These are phyloP conservation scores for Drosophila sturtevanti DNA, from an alignment of 1,140 invertebrate genomes.

Conservation along the genomic window DNA sequence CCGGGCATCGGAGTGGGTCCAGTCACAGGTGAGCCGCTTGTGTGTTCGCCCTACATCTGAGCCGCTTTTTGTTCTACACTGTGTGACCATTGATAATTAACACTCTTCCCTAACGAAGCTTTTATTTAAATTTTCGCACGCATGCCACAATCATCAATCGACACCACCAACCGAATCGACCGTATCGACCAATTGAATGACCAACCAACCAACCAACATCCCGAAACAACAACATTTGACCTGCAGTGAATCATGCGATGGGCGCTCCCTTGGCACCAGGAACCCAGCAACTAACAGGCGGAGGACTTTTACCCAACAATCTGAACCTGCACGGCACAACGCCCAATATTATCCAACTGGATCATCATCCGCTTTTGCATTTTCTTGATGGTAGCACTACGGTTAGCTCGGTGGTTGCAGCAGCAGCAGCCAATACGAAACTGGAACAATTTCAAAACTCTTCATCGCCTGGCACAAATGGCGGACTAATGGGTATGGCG, in stretches of 20 bases:
- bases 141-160: slow-evolving; percentile 47
- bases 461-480: slow-evolving; percentile 23
- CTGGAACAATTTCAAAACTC: slow-evolving; percentile 54
- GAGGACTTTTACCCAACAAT: slow-evolving; percentile 63
- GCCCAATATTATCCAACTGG: slow-evolving; percentile 69
- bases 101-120: slow-evolving; percentile 82
- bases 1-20: slow-evolving; percentile 36
- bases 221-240: neutral
- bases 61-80: slow-evolving; percentile 76
- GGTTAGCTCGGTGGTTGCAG: slow-evolving; percentile 73
- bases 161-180: slow-evolving; percentile 22
- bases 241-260: slow-evolving; percentile 73
- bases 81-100: slow-evolving; percentile 78
- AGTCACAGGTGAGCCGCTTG: slow-evolving; percentile 58
- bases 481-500: slow-evolving; percentile 53
- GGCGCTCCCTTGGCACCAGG: slow-evolving; percentile 62
- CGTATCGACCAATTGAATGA: slow-evolving; percentile 26
- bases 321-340: slow-evolving; percentile 71
- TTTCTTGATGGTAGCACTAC: slow-evolving; percentile 80
- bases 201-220: slow-evolving; percentile 30
- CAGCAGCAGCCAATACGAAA: slow-evolving; percentile 57
- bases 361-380: slow-evolving; percentile 78
- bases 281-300: slow-evolving; percentile 66
- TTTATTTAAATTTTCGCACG: slow-evolving; percentile 82
- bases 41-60: slow-evolving; percentile 76